Base-by-base conservation (phyloP, 2,113 vertebrate genomes). In the Motacilla alba region DNA sequence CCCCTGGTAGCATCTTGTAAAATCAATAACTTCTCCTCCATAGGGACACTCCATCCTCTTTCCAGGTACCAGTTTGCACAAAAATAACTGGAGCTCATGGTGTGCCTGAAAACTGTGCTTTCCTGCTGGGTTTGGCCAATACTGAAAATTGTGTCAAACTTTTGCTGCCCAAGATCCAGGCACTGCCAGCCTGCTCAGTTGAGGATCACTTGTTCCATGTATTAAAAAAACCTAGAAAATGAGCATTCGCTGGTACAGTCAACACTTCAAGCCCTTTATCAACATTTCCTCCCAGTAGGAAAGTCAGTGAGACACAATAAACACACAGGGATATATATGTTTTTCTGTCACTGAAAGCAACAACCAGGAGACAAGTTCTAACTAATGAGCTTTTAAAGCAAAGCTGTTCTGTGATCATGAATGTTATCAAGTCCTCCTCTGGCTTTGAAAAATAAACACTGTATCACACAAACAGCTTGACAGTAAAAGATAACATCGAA, bases 351-450 rank as follows among this genome's bases (percentile, higher is more conserved):
- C 47, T 2, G 9, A 70, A 87, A 93, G 72, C 27, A 59, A 66
- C 70, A 76, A 43, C 14, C 33, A 85, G 43, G 59, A 94, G 67
- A 87, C 87, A 95, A 84, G 87, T 23, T 49, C 59, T 16, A 63
- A 83, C 90, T 92, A 95, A 94, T 35, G 72, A 90, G 91, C 79
- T 88, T 86, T 80, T 77, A 91, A 86, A 95, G 82, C 75, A 95
- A 95, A 95, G 82, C 75, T 91, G 63, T 74, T 63, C 91, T 91
- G 59, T 88, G 83, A 90, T 94, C 89, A 81, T 84, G 43, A 47
- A 75, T 55, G 67, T 90, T 90, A 59, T 70, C 83, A 93, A 88
- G 86, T 63, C 46, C 47, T 85, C 63, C 75, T 85, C 69, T 31
- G 27, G 33, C 75, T 88, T 88, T 90, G 84, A 88, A 87, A 95